A percentile compares a stretch with the other conserved stretches of the same genome.
Evolutionary conservation across 2,113 vertebrate species (phyloP).

Genomic region (Rhea pennata): DNA sequence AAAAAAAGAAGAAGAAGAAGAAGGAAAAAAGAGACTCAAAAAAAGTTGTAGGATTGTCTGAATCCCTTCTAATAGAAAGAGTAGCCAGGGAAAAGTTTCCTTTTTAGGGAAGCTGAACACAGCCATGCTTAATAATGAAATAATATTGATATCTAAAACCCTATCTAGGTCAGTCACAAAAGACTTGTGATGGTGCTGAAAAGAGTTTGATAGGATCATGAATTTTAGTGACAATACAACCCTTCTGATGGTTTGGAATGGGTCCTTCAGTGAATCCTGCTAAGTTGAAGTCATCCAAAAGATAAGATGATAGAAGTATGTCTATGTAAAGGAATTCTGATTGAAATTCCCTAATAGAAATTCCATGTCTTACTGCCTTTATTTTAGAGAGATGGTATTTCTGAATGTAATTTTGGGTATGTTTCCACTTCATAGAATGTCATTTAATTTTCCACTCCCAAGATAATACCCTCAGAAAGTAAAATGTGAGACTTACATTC

Average conservation of each 20-base stretch:
- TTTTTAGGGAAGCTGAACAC: background rate
- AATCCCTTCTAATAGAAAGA: background rate
- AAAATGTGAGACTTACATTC: background rate
- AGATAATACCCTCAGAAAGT: background rate
- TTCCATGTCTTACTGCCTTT: background rate
- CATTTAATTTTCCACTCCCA: background rate
- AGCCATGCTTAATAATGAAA: background rate
- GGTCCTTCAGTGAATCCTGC: too few species aligned
- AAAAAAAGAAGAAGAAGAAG: background rate
- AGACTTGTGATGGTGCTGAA: background rate
- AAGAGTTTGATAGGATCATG: background rate
- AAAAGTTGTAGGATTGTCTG: background rate
- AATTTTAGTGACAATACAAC: background rate
- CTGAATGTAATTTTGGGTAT: background rate
- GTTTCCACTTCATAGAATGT: background rate
- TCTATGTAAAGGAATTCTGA: too few species aligned
- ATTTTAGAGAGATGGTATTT: background rate
- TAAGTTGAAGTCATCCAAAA: too few species aligned
- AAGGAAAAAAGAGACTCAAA: too few species aligned
- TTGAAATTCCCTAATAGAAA: too few species aligned
- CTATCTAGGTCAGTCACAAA: background rate
- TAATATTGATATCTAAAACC: background rate
- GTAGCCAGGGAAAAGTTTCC: background rate
- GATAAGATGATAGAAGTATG: too few species aligned
- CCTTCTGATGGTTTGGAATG: too few species aligned